Percentiles rank a stretch among this genome's conserved stretches.
Conservation (phyloP, 2,797 vertebrate species). For the Pelochelys cantorii region DNA sequence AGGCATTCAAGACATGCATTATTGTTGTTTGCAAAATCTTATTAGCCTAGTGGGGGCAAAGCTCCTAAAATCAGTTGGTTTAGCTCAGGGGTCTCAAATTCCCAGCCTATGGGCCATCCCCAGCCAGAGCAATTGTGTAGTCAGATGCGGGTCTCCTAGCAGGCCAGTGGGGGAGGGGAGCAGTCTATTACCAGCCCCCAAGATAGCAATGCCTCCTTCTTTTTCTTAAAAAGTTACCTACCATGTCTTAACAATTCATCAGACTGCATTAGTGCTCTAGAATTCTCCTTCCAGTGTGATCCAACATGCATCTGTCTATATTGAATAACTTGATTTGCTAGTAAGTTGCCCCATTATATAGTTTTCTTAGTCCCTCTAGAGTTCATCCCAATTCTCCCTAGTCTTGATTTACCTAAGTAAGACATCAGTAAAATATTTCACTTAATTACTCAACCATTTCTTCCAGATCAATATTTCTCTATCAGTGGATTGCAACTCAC, state of each 20-base stretch:
- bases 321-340: neutral
- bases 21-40: slow-evolving; percentile 59
- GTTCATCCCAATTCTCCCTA: neutral
- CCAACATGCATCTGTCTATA: too few species aligned
- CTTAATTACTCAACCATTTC: neutral
- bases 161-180: too few species aligned
- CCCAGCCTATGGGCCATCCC: too few species aligned
- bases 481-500: neutral
- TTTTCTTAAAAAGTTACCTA: neutral
- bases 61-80: slow-evolving; percentile 62
- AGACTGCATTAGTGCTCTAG: neutral
- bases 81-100: slow-evolving; percentile 25
- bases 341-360: neutral
- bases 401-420: accelerated
- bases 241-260: neutral
- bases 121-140: too few species aligned
- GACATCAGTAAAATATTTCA: accelerated
- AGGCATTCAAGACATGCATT: slow-evolving; percentile 22
- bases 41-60: slow-evolving; percentile 34
- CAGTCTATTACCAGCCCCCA: too few species aligned
- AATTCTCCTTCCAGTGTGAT: neutral
- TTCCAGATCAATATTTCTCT: neutral
- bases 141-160: too few species aligned
- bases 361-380: neutral
- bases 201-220: neutral